Evolutionary conservation across 2,888 invertebrate genomes (phyloP), one percentile per base, ranked within the genome.

Genomic region (Stenchaetothrips biformis): DNA sequence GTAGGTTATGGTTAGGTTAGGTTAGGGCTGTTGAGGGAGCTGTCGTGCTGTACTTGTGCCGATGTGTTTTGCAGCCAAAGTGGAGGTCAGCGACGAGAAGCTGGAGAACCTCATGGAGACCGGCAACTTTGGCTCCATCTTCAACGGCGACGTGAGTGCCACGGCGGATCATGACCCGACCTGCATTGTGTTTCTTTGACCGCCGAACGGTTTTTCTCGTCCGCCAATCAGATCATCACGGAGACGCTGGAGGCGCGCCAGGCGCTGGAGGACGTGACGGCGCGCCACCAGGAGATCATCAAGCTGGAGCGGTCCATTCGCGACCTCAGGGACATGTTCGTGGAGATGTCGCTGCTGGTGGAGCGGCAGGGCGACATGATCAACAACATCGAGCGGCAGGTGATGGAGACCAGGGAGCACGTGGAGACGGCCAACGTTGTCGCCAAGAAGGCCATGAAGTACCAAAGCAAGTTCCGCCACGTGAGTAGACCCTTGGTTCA

Each of bases 311-410:
- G 90, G 84, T 92, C 94, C 85, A 91, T 97, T 83, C 86, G 87
- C 77, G 95, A 95, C 86, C 89, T 97, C 81, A 90, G 92, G 84
- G 94, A 94, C 86, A 91, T 96, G 88, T 96, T 97, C 88, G 88
- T 91, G 85, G 93, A 96, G 87, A 92, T 96, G 89, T 94, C 94
- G 77, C 91, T 92, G 87, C 89, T 94, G 80, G 92, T 96, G 48
- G 94, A 94, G 85, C 90, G 90, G 85, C 93, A 91, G 90, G 91
- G 91, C 80, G 90, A 90, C 84, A 89, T 90, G 87, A 89, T 91
- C n/a, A 90, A 91, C 84, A 86, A 89, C 81, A 90, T 91, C 82
- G 90, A 91, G 84, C 89, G 88, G 84, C 90, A 90, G 84, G 90
- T 91, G 16, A 87, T 88, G 82, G 88, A 88, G 83, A 89, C 90